phyloP scores from a whole-genome alignment of 2,113 vertebrate genomes.

The Amblyornis subalaris region DNA sequence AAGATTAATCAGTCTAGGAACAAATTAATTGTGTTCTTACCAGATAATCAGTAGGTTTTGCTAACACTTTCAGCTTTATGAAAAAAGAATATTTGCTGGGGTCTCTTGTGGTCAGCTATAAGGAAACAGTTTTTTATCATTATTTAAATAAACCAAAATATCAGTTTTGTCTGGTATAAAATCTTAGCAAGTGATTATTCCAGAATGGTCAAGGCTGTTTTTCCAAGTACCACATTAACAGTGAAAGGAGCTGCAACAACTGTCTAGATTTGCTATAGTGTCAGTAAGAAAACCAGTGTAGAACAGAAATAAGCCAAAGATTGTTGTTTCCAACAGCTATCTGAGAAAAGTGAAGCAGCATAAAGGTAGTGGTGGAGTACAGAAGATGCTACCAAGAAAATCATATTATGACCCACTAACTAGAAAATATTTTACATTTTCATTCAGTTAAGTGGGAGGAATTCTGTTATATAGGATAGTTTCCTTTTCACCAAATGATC shows the following conservation, averaged over 20 bases:
- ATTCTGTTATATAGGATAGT: not conserved
- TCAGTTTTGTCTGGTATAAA: conserved; percentile 26
- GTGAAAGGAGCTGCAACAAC: conserved; percentile 1
- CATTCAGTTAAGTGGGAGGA: not conserved
- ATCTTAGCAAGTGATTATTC: conserved; percentile 34
- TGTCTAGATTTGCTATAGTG: not conserved
- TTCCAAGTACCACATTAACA: conserved; percentile 35
- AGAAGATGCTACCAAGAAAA: not conserved
- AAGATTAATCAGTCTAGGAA: conserved; percentile 65
- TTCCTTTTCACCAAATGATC: not conserved
- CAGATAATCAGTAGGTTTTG: conserved; percentile 52
- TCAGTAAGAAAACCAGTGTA: conserved; percentile 10
- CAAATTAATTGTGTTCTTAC: conserved; percentile 70
- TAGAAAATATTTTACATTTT: not conserved
- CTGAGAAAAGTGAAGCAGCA: not conserved
- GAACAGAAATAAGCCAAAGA: not conserved
- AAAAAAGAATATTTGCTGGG: not conserved
- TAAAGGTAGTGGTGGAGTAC: not conserved
- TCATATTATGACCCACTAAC: not conserved
- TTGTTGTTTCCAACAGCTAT: not conserved
- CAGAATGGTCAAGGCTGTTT: conserved; percentile 30
- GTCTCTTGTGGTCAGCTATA: not conserved
- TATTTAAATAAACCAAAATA: conserved; percentile 11
- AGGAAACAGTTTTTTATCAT: not conserved
- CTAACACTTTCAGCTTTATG: conserved; percentile 23